These are phyloP conservation scores for Atta texana DNA, from an alignment of 1,140 invertebrate genomes.

Conservation along the genomic window DNA sequence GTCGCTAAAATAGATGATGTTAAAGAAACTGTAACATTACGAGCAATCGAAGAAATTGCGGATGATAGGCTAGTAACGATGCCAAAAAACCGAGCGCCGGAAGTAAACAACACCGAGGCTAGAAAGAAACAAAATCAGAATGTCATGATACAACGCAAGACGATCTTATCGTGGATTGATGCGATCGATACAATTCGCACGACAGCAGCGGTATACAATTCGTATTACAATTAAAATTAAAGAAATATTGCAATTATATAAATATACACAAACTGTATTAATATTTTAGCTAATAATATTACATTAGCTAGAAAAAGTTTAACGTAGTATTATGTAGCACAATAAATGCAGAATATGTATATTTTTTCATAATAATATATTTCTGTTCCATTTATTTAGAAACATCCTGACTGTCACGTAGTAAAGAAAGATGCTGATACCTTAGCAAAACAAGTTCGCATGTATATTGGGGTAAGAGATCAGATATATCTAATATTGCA, in stretches of 20 bases:
- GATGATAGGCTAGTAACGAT: background rate
- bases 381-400: conserved; percentile 50
- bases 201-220: conserved; percentile 61
- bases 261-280: conserved; percentile 1
- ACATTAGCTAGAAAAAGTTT: background rate
- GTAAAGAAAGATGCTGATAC: conserved; percentile 49
- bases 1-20: background rate
- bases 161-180: conserved; percentile 64
- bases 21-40: background rate
- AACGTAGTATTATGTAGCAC: background rate
- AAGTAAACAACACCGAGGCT: conserved; percentile 4
- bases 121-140: background rate
- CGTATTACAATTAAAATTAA: background rate
- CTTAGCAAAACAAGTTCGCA: conserved; percentile 21
- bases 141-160: conserved; percentile 42
- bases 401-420: conserved; percentile 45
- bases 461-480: conserved; percentile 56
- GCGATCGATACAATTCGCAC: conserved; percentile 56
- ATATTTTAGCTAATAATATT: conserved; percentile 6
- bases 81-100: background rate
- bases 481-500: background rate
- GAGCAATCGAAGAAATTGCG: background rate
- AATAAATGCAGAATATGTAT: background rate
- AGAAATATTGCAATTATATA: conserved; percentile 23
- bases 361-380: conserved; percentile 12